phyloP scores from a whole-genome alignment of 2,113 vertebrate species.

The Cyprinodon variegatus region DNA sequence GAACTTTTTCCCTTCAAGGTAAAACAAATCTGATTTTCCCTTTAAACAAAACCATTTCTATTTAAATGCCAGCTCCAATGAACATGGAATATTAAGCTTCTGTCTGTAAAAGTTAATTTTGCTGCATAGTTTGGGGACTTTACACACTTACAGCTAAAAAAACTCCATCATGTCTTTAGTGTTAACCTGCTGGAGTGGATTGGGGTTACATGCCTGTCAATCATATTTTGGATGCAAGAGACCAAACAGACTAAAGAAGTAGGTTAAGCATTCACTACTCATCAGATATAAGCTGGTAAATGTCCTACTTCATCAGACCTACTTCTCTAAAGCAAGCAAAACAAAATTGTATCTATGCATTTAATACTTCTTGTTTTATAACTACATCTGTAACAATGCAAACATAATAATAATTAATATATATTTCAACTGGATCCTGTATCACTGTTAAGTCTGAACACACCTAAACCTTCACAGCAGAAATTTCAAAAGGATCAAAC shows the following conservation, averaged over 20 bases:
- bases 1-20: too few relatives aligned
- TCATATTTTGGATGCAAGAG: constrained; percentile 22
- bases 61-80: too few relatives aligned
- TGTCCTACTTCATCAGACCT: constrained; percentile 41
- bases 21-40: too few relatives aligned
- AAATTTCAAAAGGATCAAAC: constrained; percentile 18
- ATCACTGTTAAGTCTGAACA: constrained; percentile 1
- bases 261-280: constrained; percentile 49
- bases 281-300: constrained; percentile 49
- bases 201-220: constrained; percentile 31
- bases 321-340: not conserved
- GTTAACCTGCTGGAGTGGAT: constrained; percentile 13
- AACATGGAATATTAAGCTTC: too few relatives aligned
- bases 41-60: too few relatives aligned
- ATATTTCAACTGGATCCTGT: not conserved
- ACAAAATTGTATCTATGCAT: not conserved
- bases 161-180: not conserved
- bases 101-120: not conserved
- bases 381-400: not conserved
- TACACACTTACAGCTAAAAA: constrained; percentile 2
- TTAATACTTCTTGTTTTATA: not conserved
- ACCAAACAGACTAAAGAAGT: constrained; percentile 16
- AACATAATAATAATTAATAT: not conserved
- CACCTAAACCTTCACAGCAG: constrained; percentile 45
- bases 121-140: not conserved